phyloP scores from a whole-genome alignment of 2,113 vertebrate genomes.

The Colistium nudipinnis region DNA sequence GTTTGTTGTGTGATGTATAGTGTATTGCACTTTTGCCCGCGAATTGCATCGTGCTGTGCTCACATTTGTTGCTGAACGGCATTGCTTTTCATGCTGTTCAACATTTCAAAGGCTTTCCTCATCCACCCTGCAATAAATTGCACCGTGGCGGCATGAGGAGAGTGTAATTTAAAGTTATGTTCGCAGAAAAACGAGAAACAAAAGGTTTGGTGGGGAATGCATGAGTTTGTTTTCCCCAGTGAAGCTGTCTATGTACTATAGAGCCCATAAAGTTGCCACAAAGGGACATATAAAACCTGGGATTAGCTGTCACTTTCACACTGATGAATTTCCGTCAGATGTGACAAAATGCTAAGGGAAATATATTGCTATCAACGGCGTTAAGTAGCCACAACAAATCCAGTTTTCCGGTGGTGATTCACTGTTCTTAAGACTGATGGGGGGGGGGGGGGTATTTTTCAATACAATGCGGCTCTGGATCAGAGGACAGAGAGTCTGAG shows the following conservation, averaged over 20 bases:
- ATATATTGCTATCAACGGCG: slow-evolving; percentile 35
- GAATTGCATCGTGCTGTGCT: not conserved
- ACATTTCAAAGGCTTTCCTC: slow-evolving; percentile 17
- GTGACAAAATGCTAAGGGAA: slow-evolving; percentile 36
- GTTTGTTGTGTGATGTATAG: slow-evolving; percentile 8
- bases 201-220: slow-evolving; percentile 5
- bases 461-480: slow-evolving; percentile 41
- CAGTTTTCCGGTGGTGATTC: slow-evolving; percentile 47
- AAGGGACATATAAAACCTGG: slow-evolving; percentile 32
- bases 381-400: slow-evolving; percentile 60
- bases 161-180: slow-evolving; percentile 20
- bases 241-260: slow-evolving; percentile 18
- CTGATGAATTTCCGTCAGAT: slow-evolving; percentile 17
- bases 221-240: slow-evolving; percentile 17
- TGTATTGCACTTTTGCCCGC: not conserved
- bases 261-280: slow-evolving; percentile 27
- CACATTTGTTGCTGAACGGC: slow-evolving; percentile 1
- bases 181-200: slow-evolving; percentile 9
- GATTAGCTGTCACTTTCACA: slow-evolving; percentile 43
- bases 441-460: slow-evolving; percentile 30
- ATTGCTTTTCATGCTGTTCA: not conserved
- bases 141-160: not conserved
- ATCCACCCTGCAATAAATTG: slow-evolving; percentile 15
- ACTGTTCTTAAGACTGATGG: slow-evolving; percentile 26
- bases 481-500: slow-evolving; percentile 44